Evolutionary conservation across 2,113 vertebrate species (phyloP).

Genomic region (Passer montanus): DNA sequence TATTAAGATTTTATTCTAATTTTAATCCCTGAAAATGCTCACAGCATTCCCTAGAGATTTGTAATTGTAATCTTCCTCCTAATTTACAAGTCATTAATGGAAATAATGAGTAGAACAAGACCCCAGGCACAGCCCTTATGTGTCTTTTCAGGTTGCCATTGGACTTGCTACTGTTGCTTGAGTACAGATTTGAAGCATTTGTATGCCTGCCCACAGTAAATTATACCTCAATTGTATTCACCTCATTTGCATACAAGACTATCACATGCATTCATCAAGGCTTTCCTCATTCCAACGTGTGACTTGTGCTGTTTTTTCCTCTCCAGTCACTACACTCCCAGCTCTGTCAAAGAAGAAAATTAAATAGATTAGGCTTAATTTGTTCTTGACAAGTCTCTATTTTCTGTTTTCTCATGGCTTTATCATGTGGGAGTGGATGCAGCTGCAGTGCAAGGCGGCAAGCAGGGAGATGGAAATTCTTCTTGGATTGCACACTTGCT

Average conservation of each 20-base stretch:
- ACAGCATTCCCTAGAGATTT: constrained; percentile 26
- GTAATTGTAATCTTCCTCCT: constrained; percentile 50
- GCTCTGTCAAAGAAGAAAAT: neutral
- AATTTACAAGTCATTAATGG: constrained; percentile 50
- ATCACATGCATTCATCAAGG: constrained; percentile 13
- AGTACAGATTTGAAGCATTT: neutral
- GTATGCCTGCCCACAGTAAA: constrained; percentile 4
- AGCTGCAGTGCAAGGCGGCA: neutral
- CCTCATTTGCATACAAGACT: constrained; percentile 24
- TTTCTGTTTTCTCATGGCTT: constrained; percentile 51
- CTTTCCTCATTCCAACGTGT: constrained; percentile 13
- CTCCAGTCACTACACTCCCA: neutral
- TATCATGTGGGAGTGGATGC: neutral
- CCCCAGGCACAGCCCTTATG: neutral
- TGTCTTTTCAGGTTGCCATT: neutral
- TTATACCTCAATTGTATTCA: neutral
- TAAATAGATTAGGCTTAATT: constrained; percentile 48
- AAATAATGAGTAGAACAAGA: neutral
- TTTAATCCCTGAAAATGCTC: constrained; percentile 23
- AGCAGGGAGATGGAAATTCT: neutral
- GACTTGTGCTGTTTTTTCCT: neutral
- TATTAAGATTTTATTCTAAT: constrained; percentile 54
- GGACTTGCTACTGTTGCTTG: neutral
- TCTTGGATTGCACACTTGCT: neutral
- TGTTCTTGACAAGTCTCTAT: constrained; percentile 48